Percentiles rank a stretch among this genome's conserved stretches.
Conservation (phyloP, 2,797 vertebrate species). For the Ciconia nigra region DNA sequence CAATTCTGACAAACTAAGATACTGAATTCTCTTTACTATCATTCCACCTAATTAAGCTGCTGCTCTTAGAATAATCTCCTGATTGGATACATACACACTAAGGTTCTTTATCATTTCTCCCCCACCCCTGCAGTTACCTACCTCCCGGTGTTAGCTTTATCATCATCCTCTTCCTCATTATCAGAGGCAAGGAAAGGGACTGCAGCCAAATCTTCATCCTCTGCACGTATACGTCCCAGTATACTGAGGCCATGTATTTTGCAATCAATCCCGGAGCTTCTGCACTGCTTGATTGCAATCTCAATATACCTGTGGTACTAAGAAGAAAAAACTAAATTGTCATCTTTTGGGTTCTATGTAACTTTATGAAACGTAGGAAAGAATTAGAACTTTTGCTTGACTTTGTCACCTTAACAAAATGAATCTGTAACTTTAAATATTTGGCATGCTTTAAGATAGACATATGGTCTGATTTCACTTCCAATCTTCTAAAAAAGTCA, state of each 20-base stretch:
- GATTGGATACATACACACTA: not conserved
- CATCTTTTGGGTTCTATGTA: not conserved
- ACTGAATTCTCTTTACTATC: not conserved
- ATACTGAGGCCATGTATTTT: constrained; percentile 94
- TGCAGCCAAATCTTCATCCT: constrained; percentile 95
- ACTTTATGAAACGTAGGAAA: not conserved
- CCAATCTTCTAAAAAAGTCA: not conserved
- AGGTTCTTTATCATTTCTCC: not conserved
- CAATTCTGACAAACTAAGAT: not conserved
- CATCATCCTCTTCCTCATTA: constrained; percentile 97
- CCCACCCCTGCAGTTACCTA: constrained; percentile 22
- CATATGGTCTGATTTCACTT: not conserved
- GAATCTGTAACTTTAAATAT: not conserved
- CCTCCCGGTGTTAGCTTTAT: constrained; percentile 91
- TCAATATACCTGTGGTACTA: constrained; percentile 96
- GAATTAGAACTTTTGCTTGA: not conserved
- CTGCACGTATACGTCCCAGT: constrained; percentile 90
- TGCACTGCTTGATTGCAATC: constrained; percentile 95
- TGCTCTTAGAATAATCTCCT: not conserved
- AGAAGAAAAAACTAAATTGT: not conserved
- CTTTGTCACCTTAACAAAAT: not conserved
- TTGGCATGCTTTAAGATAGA: not conserved
- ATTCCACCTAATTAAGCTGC: not conserved
- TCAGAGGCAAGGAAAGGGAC: constrained; percentile 97
- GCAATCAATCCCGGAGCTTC: constrained; percentile 98